These are phyloP conservation scores for Caenorhabditis macrosperma DNA, from an alignment of 2,888 invertebrate genomes.

Conservation along the genomic window DNA sequence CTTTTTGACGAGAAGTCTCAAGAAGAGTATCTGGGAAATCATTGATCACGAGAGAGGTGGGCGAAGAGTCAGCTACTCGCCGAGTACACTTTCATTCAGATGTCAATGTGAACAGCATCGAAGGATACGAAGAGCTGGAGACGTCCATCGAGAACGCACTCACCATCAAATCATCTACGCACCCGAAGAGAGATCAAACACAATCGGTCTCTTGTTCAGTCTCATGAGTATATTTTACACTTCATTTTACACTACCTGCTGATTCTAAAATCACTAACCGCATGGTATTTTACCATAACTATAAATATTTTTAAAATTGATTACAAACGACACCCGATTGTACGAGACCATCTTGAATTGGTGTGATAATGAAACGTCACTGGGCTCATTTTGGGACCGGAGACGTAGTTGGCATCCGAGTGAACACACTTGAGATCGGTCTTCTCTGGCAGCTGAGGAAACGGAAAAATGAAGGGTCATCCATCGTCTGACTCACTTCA, in stretches of 20 bases:
- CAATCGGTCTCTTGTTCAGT: conserved; percentile 30
- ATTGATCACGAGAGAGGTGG: conserved; percentile 70
- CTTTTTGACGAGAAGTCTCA: conserved; percentile 71
- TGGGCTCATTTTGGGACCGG: conserved; percentile 31
- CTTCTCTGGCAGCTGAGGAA: conserved; percentile 4
- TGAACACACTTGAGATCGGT: conserved; percentile 36
- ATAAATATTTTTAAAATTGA: neutral
- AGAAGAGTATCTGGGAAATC: conserved; percentile 78
- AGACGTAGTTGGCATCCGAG: conserved; percentile 37
- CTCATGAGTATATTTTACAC: conserved; percentile 13
- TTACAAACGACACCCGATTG: conserved; percentile 6
- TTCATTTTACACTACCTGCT: neutral
- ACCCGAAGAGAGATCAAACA: neutral
- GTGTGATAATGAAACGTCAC: conserved; percentile 33
- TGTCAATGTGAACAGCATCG: conserved; percentile 75
- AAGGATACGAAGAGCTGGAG: conserved; percentile 76
- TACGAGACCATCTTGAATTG: conserved; percentile 10
- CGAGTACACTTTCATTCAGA: conserved; percentile 59
- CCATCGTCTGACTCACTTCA: neutral
- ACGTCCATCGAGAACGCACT: conserved; percentile 35
- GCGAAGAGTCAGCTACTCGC: too few species aligned
- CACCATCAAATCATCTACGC: neutral
- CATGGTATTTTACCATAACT: too few species aligned
- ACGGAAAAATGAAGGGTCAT: neutral
- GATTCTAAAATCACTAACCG: too few species aligned